Evolutionary conservation across 2,888 invertebrate genomes (phyloP), one percentile per base, ranked within the genome.

Genomic region (Colletes collaris): DNA sequence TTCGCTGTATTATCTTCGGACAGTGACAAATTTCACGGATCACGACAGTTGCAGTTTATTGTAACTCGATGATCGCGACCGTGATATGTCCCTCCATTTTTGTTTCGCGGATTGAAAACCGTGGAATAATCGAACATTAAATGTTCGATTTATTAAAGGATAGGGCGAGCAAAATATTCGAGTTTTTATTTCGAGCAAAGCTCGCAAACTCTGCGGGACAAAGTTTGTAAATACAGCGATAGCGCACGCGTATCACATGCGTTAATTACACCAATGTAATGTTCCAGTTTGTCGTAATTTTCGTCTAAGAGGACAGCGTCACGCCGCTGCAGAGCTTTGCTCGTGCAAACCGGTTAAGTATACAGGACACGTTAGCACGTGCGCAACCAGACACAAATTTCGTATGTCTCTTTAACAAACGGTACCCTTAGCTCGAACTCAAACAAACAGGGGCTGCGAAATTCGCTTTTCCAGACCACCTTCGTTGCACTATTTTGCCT

Each of bases 1-100:
- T 74, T 72, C 72, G n/a, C 68, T 55, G 44, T 44, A 66, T 71
- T 79, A 84, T 73, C 72, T 63, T 44, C 11, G 64, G 37, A 50
- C 56, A 74, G 55, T 63, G 74, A 85, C 81, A 83, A 79, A 85
- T 86, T 85, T 81, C 68, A 70, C 76, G 75, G 80, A 84, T 85
- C 80, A 71, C 58, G 75, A 60, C 56, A 81, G 78, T 77, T 76
- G 76, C 75, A 80, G 81, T 80, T 81, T 78, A 35, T 13, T 19
- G 46, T 16, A 35, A 13, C 11, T 27, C 46, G 11, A 59, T 27
- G 27, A 74, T 59, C 55, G 7, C 3, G 19, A 56, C 13, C 5
- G 3, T 35, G 6, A 16, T 19, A 1, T 19, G 0, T 55, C 27
- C 16, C 0, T 37, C 3, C 10, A 16, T n/a, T 19, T 70, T 19